Evolutionary conservation across 2,797 vertebrate genomes (phyloP).

Genomic region (Petrocephalus schoutedeni): DNA sequence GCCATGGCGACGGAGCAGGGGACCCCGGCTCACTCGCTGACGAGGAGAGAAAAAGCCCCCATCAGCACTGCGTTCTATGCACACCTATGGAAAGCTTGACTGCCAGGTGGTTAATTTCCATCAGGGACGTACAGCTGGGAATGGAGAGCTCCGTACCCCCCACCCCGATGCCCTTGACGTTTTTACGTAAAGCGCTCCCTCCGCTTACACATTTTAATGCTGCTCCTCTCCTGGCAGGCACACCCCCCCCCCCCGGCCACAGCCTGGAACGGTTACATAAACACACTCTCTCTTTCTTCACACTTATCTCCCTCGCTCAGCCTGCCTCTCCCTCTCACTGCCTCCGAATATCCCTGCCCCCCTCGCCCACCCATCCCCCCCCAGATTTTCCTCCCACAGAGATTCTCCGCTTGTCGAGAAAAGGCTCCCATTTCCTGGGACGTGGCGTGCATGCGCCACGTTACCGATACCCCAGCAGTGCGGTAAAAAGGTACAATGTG

Average conservation of each 20-base stretch:
- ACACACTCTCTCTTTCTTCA: slow-evolving; percentile 20
- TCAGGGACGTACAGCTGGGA: neutral
- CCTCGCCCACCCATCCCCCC: neutral
- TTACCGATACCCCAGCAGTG: neutral
- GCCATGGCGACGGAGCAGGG: slow-evolving; percentile 77
- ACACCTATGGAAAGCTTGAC: neutral
- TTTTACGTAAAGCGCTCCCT: neutral
- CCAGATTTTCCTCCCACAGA: neutral
- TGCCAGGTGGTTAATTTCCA: neutral
- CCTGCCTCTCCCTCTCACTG: neutral
- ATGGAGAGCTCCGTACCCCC: neutral
- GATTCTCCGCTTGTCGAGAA: neutral
- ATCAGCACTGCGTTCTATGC: neutral
- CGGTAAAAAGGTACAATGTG: neutral
- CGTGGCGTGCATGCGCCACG: neutral
- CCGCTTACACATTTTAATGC: neutral
- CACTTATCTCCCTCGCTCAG: neutral
- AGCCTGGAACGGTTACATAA: slow-evolving; percentile 76
- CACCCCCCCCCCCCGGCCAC: slow-evolving; percentile 72
- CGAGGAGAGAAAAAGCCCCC: neutral
- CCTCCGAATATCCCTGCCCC: neutral
- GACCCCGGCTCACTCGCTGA: slow-evolving; percentile 72
- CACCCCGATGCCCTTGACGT: neutral
- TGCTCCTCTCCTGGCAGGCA: slow-evolving; percentile 74
- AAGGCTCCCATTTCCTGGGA: neutral